Evolutionary conservation across 2,888 invertebrate genomes (phyloP).

Genomic region (Dilophus febrilis): DNA sequence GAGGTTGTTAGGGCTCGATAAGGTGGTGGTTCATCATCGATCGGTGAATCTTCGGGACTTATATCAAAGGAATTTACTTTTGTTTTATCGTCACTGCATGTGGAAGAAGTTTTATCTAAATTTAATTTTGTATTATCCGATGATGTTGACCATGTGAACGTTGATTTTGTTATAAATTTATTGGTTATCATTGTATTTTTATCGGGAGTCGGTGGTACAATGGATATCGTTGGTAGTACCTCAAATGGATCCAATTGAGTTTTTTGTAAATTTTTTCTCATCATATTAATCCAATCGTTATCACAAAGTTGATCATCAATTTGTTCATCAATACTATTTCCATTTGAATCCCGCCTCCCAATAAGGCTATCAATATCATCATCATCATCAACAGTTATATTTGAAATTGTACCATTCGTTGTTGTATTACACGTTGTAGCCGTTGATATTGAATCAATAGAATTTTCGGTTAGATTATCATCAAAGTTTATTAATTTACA

Average conservation of each 20-base stretch:
- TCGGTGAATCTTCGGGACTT: constrained; percentile 51
- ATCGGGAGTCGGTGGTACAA: constrained; percentile 60
- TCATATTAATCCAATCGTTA: no score
- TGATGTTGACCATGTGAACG: not conserved
- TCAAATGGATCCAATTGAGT: constrained; percentile 33
- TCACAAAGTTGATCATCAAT: no score
- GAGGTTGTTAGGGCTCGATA: constrained; percentile 45
- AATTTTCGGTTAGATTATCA: not conserved
- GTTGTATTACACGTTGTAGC: not conserved
- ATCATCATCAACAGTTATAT: constrained; percentile 39
- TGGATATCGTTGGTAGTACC: constrained; percentile 48
- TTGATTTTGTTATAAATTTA: not conserved
- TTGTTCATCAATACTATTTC: no score
- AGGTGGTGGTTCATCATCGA: constrained; percentile 57
- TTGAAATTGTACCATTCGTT: constrained; percentile 22
- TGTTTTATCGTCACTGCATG: constrained; percentile 10
- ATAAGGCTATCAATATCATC: constrained; percentile 45
- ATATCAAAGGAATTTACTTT: constrained; percentile 31
- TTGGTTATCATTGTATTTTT: constrained; percentile 17
- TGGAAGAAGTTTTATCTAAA: constrained; percentile 1
- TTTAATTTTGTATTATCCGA: constrained; percentile 1
- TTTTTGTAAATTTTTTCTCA: no score
- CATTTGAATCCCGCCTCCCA: no score
- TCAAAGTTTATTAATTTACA: constrained; percentile 10
- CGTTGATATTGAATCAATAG: not conserved